Evolutionary conservation across 2,797 vertebrate genomes (phyloP), one percentile per base, ranked within the genome.

Genomic region (Neoniphon sammara): DNA sequence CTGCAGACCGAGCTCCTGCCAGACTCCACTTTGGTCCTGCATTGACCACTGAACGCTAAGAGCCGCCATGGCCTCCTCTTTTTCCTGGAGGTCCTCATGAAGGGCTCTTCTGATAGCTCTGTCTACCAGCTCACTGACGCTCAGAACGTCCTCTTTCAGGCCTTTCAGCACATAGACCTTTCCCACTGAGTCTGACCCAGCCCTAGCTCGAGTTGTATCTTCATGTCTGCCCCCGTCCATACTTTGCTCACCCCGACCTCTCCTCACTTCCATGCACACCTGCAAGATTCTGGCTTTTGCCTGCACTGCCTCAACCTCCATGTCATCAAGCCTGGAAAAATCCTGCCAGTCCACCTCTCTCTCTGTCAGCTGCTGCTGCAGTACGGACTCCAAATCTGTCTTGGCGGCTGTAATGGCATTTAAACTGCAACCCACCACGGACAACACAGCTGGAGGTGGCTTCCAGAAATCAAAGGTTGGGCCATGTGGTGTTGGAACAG

Each of bases 121-220:
- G 57, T 49, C 71, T 3, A 91, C 10, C 1, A 89, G 60, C 10
- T 86, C 85, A 7, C 1, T 53, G 50, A 89, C 65, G 1, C 80
- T 78, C 72, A 90, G 36, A 50, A 93, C 84, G 0, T 92, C 89
- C 52, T 92, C 91, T 39, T 80, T 89, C 1, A 93, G 70, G 55
- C 91, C 91, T 49, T 30, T 81, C 39, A 92, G 80, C 1, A 90
- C 27, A 0, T 76, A 87, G 11, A 73, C 27, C 0, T 80, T 70
- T n/a, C 34, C 46, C 2, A 25, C 60, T 50, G 78, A 80, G 14
- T 25, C 68, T 0, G 61, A 20, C 65, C 36, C 34, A 34, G 30
- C 50, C 18, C n/a, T 53, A 7, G 27, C n/a, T 49, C 59, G 18
- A 39, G 25, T 55, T 30, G 0, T 0, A 11, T 39, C 66, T 54